Evolutionary conservation across 2,888 invertebrate genomes (phyloP).

Genomic region (Drosophila mayaguana): DNA sequence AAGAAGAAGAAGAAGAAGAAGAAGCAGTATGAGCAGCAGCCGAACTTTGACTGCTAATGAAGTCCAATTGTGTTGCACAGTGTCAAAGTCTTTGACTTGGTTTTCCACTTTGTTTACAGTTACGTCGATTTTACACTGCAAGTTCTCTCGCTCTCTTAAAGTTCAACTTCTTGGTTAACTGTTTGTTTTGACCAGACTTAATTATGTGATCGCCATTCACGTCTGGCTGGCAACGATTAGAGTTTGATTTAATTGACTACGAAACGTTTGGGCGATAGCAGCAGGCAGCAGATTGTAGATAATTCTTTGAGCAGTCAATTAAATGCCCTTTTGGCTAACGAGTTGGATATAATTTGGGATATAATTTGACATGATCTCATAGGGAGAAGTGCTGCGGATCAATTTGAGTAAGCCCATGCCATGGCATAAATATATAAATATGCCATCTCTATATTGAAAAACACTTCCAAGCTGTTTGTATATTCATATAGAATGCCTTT

Average conservation of each 20-base stretch:
- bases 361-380: not conserved
- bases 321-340: not conserved
- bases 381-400: too few relatives aligned
- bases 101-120: conserved; percentile 44
- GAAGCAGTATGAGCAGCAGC: not conserved
- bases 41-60: conserved; percentile 41
- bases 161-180: conserved; percentile 11
- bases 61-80: conserved; percentile 45
- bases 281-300: not conserved
- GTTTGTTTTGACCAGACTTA: conserved; percentile 38
- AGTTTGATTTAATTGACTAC: conserved; percentile 38
- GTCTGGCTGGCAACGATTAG: conserved; percentile 10
- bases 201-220: conserved; percentile 26
- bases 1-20: not conserved
- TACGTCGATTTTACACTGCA: conserved; percentile 15
- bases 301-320: not conserved
- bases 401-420: too few relatives aligned
- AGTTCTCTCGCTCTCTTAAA: conserved; percentile 25
- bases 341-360: not conserved
- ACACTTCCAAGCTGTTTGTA: too few relatives aligned
- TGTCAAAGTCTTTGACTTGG: conserved; percentile 36
- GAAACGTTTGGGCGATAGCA: not conserved
- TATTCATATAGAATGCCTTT: too few relatives aligned
- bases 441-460: too few relatives aligned
- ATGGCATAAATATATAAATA: too few relatives aligned